Evolutionary conservation across 1,140 invertebrate species (phyloP), one percentile per base, ranked within the genome.

Genomic region (Drosophila novamexicana): DNA sequence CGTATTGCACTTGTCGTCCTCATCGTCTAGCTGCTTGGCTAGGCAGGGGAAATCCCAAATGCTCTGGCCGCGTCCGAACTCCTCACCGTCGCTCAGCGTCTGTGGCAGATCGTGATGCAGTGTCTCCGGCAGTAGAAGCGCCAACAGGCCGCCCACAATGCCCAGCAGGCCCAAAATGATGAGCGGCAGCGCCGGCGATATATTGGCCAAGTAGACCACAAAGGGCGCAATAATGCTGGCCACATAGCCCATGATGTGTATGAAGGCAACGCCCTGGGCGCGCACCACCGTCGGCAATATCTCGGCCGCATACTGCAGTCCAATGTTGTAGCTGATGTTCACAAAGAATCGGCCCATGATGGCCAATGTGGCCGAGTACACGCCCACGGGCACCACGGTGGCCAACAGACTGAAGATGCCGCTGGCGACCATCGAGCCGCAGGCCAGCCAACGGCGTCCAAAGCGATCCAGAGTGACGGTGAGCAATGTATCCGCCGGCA

Each of bases 301-400:
- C 91, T 98, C 97, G 0, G 97, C 96, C 0, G 96, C 97, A 92
- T 97, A 97, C 80, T 97, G 97, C 1, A 98, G 93, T 0, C 97
- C 97, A 69, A 97, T 97, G 91, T 97, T 97, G 90, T 97, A 97
- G 0, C 97, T 96, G 22, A 97, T 97, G 79, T 97, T 98, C 4
- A 97, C 95, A 64, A 95, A 95, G 78, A 97, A 97, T 16, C 97
- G 93, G 2, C 97, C 97, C 56, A 96, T 93, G 70, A 98, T 97
- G 7, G 96, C 97, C 44, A 97, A 82, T 0, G 94, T 93, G 0
- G 96, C 96, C 59, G 96, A 95, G 10, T 95, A 95, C 18, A 95
- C 93, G 61, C 95, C 96, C 40, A 94, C 84, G 2, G 96, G 96
- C 3, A 96, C 95, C 47, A 94, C 93, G 1, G 95, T 95, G 36